Evolutionary conservation across 2,888 invertebrate genomes (phyloP).

Genomic region (Drosophila demipolita): DNA sequence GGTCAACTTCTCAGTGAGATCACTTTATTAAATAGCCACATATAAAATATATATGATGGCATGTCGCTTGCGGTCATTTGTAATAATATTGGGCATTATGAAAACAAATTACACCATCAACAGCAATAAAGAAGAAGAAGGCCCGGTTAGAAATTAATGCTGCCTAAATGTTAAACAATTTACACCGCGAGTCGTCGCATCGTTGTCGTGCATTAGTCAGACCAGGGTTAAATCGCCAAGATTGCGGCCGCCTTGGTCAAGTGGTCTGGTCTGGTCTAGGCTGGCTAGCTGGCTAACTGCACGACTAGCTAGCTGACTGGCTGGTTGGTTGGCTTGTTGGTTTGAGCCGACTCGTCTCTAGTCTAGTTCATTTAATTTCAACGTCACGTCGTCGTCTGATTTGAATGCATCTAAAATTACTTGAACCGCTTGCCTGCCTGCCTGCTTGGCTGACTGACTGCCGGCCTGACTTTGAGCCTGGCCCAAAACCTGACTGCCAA

Average conservation of each 20-base stretch:
- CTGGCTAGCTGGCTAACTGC: constrained; percentile 10
- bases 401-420: constrained; percentile 77
- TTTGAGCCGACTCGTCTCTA: constrained; percentile 57
- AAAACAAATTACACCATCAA: constrained; percentile 71
- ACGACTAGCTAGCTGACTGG: constrained; percentile 1
- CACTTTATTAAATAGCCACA: constrained; percentile 57
- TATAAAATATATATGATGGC: constrained; percentile 59
- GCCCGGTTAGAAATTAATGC: constrained; percentile 65
- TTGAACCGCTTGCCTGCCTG: constrained; percentile 30
- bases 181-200: constrained; percentile 57
- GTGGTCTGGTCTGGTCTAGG: constrained; percentile 28
- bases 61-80: constrained; percentile 70
- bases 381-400: constrained; percentile 77
- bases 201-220: constrained; percentile 63
- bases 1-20: constrained; percentile 33
- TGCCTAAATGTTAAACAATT: constrained; percentile 80
- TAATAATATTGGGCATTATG: constrained; percentile 71
- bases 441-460: background rate
- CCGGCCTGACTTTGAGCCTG: constrained; percentile 1
- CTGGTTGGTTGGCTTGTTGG: constrained; percentile 12
- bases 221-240: constrained; percentile 48
- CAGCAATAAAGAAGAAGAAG: constrained; percentile 9
- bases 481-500: constrained; percentile 45
- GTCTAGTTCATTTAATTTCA: constrained; percentile 82
- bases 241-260: constrained; percentile 44